These are phyloP conservation scores for Spermophilus dauricus DNA, from an alignment of 2,113 vertebrate genomes.

Conservation along the genomic window DNA sequence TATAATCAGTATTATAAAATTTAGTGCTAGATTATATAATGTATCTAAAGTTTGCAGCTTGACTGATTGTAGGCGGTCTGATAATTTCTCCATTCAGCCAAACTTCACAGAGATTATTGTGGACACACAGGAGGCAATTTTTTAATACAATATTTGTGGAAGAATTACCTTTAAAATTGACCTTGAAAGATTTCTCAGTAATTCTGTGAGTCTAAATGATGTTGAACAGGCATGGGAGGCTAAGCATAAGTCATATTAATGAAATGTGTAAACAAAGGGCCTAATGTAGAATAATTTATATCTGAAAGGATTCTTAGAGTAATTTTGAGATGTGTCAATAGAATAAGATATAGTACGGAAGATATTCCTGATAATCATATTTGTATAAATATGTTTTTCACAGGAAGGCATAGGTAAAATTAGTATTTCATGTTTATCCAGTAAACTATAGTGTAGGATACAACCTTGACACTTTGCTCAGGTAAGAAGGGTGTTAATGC, in stretches of 20 bases:
- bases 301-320: background rate
- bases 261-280: background rate
- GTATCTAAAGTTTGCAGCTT: background rate
- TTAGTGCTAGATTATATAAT: background rate
- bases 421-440: background rate
- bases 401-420: constrained; percentile 32
- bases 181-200: background rate
- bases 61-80: background rate
- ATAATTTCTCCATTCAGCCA: constrained; percentile 45
- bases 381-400: background rate
- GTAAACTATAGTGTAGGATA: constrained; percentile 13
- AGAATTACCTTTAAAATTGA: constrained; percentile 4
- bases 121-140: background rate
- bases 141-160: background rate
- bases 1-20: constrained; percentile 11
- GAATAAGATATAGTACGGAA: background rate
- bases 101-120: background rate
- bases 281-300: background rate
- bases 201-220: constrained; percentile 32
- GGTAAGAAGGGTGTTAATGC: background rate
- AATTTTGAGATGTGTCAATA: constrained; percentile 30
- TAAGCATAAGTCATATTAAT: constrained; percentile 35
- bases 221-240: background rate
- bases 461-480: background rate
- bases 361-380: background rate